Evolutionary conservation across 2,113 vertebrate species (phyloP), one percentile per base, ranked within the genome.

Genomic region (Tautogolabrus adspersus): DNA sequence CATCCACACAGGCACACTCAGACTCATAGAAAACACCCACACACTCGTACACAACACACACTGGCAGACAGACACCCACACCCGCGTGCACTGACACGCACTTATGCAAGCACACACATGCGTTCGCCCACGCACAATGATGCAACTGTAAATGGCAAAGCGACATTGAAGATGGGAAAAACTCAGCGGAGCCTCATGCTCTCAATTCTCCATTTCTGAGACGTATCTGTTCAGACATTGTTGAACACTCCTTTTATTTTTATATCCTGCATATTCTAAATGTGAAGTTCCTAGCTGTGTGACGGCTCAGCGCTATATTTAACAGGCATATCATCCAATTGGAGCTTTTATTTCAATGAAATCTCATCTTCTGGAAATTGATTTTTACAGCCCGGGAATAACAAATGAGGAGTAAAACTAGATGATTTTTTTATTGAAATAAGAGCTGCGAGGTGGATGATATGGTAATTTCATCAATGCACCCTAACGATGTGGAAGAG

Each of bases 121-220:
- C 68, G n/a, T 8, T 70, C 69, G 63, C 89, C 87, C 82, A 75
- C 81, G 18, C 69, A 52, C 47, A 3, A 8, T 80, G 72, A 85
- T 70, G 75, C 86, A 80, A 83, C 64, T 76, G 83, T 70, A 84
- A 81, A 85, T 76, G 88, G 72, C 85, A 70, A 84, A 82, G 82
- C 26, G 85, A 85, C 87, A 84, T 3, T 56, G 72, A 72, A 75
- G 21, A 68, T 66, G 59, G 62, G 79, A 46, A 18, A 68, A 62
- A 81, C 70, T 64, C 51, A 46, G 60, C 54, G 42, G 55, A 58
- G 80, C 40, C 11, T 42, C 40, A 6, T 42, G 40, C 57, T 64
- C 57, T 40, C 40, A 22, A 4, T 63, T 79, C 70, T 46, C 38
- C 44, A 42, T 64, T 65, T 37, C 42, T 63, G 23, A 66, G 55